Evolutionary conservation across 2,113 vertebrate genomes (phyloP).

Genomic region (Pteropus alecto): DNA sequence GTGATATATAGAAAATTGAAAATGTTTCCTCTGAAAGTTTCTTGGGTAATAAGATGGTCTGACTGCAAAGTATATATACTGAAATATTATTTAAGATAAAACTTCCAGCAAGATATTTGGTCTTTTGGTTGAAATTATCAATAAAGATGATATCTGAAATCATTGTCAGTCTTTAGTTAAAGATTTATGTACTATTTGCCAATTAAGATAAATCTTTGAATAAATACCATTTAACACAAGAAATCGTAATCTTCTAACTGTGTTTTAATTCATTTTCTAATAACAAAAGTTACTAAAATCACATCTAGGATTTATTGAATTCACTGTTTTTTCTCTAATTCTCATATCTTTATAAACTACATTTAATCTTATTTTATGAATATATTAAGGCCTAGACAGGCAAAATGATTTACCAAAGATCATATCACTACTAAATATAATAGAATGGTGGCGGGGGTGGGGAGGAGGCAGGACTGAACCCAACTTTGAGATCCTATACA

Average conservation of each 20-base stretch:
- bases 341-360: neutral
- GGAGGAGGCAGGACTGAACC: neutral
- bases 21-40: neutral
- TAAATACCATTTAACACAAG: neutral
- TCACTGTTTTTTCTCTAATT: neutral
- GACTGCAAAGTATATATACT: neutral
- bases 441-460: neutral
- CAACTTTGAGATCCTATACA: neutral
- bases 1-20: neutral
- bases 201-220: neutral
- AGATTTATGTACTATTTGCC: neutral
- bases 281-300: neutral
- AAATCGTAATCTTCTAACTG: neutral
- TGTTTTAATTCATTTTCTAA: neutral
- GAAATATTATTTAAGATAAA: neutral
- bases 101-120: neutral
- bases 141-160: neutral
- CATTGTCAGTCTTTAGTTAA: neutral
- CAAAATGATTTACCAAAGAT: neutral
- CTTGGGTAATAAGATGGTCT: neutral
- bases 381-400: neutral
- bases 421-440: neutral
- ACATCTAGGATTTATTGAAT: neutral
- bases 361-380: conserved; percentile 11
- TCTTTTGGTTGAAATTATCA: neutral